Evolutionary conservation across 2,888 invertebrate species (phyloP).

Genomic region (Stenodema calcarata): DNA sequence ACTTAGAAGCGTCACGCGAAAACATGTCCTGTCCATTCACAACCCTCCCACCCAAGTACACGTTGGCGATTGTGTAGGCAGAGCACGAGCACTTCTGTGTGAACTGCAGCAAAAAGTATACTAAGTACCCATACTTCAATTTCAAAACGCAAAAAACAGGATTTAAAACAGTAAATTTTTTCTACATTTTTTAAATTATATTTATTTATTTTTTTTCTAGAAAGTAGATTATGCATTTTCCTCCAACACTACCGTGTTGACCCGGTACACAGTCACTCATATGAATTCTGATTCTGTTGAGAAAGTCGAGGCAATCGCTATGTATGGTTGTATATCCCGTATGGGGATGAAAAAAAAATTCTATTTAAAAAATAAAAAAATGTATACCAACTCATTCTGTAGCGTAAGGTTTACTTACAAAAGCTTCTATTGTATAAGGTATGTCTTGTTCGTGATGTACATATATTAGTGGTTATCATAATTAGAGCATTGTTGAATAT

Average conservation of each 20-base stretch:
- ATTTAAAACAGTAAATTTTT: background rate
- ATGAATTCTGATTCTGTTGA: background rate
- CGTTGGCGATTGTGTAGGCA: background rate
- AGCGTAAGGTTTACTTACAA: conserved; percentile 45
- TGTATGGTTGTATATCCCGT: conserved; percentile 35
- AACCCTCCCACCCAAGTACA: background rate
- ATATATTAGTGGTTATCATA: conserved; percentile 53
- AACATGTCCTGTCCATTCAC: background rate
- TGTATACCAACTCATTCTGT: conserved; percentile 46
- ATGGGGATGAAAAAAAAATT: background rate
- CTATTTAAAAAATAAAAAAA: conserved; percentile 9
- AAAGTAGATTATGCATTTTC: background rate
- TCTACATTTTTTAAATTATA: background rate
- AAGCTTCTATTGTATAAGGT: conserved; percentile 52
- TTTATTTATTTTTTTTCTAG: background rate
- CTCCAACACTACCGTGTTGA: background rate
- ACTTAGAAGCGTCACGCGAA: background rate
- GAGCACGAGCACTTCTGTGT: background rate
- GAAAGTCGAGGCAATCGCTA: conserved; percentile 25
- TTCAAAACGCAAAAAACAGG: background rate
- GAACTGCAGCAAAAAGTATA: background rate
- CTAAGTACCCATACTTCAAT: background rate
- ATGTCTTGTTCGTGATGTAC: conserved; percentile 55
- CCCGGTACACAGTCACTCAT: background rate
- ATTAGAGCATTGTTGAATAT: conserved; percentile 51